A percentile compares a stretch with the other conserved stretches of the same genome.
Conservation (phyloP, 2,797 vertebrate species). For the Melanotaenia boesemani region DNA sequence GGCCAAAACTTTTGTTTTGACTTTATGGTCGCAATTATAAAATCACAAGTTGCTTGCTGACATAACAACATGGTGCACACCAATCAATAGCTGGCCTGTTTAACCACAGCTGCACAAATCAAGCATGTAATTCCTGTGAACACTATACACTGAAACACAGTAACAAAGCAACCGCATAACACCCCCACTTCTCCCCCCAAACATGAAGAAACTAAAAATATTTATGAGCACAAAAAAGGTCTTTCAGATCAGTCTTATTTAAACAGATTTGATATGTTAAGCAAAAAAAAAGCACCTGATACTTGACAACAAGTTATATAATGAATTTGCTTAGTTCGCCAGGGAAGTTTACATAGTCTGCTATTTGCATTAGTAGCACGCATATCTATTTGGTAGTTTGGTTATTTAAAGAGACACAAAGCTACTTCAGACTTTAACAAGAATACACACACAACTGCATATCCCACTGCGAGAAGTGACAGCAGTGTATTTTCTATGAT, state of each 20-base stretch:
- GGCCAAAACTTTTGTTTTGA: slow-evolving; percentile 12
- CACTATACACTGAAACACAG: neutral
- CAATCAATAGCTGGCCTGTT: neutral
- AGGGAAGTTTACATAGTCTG: slow-evolving; percentile 71
- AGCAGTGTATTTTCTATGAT: slow-evolving; percentile 12
- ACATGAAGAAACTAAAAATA: neutral
- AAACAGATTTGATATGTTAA: neutral
- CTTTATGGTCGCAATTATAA: slow-evolving; percentile 3
- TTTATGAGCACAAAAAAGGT: neutral
- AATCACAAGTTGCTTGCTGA: slow-evolving; percentile 6
- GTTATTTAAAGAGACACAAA: slow-evolving; percentile 60
- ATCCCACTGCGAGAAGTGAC: neutral
- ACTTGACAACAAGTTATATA: slow-evolving; percentile 66
- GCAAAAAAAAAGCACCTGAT: slow-evolving; percentile 35
- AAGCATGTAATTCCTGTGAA: neutral
- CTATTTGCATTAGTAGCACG: slow-evolving; percentile 72
- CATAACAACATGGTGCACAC: neutral
- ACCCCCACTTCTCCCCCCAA: neutral
- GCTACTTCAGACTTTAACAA: slow-evolving; percentile 41
- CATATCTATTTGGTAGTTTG: slow-evolving; percentile 68
- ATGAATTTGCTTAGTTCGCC: slow-evolving; percentile 74
- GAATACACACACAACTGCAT: slow-evolving; percentile 14
- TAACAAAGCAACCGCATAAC: neutral
- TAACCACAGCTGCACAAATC: neutral
- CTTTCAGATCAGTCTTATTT: slow-evolving; percentile 1